Percentiles rank a stretch among this genome's conserved stretches.
Conservation (phyloP, 2,888 invertebrate species). For the Macaria notata region DNA sequence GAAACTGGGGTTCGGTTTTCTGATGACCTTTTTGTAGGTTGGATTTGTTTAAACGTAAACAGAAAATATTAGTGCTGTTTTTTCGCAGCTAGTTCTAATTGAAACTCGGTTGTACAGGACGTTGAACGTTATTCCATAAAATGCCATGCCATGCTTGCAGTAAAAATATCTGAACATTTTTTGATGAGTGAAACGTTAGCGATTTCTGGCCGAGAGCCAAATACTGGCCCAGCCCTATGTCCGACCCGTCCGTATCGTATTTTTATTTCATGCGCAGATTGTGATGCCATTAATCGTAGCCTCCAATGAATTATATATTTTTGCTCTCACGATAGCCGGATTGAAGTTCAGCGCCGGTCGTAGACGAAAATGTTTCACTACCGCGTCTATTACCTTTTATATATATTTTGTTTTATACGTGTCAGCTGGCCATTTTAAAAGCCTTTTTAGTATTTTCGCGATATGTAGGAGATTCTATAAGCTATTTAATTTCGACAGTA, state of each 20-base stretch:
- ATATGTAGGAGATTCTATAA: background rate
- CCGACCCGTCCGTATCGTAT: constrained; percentile 53
- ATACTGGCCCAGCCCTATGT: constrained; percentile 52
- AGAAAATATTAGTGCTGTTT: constrained; percentile 6
- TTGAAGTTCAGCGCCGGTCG: constrained; percentile 31
- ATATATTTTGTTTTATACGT: constrained; percentile 14
- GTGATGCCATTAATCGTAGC: constrained; percentile 59
- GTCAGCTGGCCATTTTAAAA: constrained; percentile 10
- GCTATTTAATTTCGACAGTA: no score
- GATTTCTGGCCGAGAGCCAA: constrained; percentile 66
- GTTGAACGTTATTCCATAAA: constrained; percentile 39
- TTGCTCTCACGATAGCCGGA: constrained; percentile 34
- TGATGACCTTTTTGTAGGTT: constrained; percentile 21
- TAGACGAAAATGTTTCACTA: constrained; percentile 27
- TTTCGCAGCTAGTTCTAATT: constrained; percentile 5
- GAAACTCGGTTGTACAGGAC: constrained; percentile 28
- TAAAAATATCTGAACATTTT: constrained; percentile 46
- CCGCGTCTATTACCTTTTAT: constrained; percentile 16
- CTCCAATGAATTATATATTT: constrained; percentile 44
- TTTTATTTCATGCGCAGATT: constrained; percentile 65
- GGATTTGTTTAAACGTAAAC: constrained; percentile 12
- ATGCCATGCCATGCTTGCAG: constrained; percentile 30
- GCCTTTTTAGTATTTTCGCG: constrained; percentile 1
- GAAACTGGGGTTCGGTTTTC: constrained; percentile 16
- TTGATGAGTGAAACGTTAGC: constrained; percentile 61